Conservation (phyloP, 2,888 invertebrate species). For the Lamellibrachia columna region DNA sequence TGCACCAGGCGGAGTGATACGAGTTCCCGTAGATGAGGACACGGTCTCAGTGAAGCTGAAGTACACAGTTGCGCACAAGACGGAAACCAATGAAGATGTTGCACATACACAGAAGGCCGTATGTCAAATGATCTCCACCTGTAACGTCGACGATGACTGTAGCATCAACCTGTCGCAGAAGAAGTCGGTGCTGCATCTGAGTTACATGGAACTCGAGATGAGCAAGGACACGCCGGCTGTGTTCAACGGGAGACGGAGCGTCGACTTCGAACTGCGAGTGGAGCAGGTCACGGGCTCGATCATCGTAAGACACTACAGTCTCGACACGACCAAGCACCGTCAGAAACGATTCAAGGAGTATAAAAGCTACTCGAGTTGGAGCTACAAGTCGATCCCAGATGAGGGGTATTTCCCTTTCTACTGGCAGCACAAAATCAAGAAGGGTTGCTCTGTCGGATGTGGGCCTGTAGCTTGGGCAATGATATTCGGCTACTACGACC, state of each 20-base stretch:
- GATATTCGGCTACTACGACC: slow-evolving; percentile 28
- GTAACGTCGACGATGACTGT: neutral
- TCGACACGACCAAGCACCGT: neutral
- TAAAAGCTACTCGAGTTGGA: neutral
- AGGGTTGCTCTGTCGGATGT: neutral
- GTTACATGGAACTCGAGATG: neutral
- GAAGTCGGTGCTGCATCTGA: neutral
- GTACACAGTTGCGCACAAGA: neutral
- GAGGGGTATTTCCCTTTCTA: neutral
- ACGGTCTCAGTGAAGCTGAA: neutral
- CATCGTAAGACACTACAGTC: neutral
- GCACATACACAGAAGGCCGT: neutral
- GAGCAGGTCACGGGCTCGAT: neutral
- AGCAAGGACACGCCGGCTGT: neutral
- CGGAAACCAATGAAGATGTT: neutral
- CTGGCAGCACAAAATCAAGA: neutral
- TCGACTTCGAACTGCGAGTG: slow-evolving; percentile 4
- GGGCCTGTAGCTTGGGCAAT: neutral
- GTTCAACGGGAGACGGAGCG: neutral
- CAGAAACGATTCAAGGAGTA: neutral
- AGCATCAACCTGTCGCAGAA: neutral
- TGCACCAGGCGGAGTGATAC: neutral
- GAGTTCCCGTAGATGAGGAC: neutral
- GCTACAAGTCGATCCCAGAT: neutral
- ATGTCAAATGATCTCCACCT: slow-evolving; percentile 4